Evolutionary conservation across 2,113 vertebrate species (phyloP).

Genomic region (Equus quagga): DNA sequence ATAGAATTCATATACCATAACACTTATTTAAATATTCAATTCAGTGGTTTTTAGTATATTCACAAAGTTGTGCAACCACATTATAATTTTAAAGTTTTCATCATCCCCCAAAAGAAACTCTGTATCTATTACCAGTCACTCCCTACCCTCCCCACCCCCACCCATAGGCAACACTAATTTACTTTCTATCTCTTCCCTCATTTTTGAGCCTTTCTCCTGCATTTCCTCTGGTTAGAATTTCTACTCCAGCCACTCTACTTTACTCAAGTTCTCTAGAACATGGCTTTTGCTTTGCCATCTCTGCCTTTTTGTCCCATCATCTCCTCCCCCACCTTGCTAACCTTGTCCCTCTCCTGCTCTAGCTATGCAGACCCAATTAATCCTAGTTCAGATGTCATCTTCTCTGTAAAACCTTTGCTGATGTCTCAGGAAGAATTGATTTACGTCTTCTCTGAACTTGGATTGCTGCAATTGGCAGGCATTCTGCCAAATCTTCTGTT

Average conservation of each 20-base stretch:
- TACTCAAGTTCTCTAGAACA: background rate
- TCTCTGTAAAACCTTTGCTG: background rate
- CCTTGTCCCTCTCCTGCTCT: background rate
- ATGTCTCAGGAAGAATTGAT: background rate
- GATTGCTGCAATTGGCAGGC: background rate
- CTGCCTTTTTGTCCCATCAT: background rate
- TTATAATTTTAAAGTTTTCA: background rate
- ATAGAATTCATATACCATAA: background rate
- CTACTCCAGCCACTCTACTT: background rate
- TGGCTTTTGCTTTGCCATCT: background rate
- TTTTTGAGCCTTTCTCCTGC: background rate
- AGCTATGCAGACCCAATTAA: no score
- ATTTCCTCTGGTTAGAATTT: background rate
- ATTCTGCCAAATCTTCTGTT: background rate
- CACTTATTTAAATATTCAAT: background rate
- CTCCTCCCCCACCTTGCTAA: background rate
- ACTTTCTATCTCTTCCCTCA: background rate
- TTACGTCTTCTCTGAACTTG: background rate
- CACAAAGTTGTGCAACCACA: background rate
- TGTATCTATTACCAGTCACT: background rate
- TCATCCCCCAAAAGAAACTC: background rate
- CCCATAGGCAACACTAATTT: background rate
- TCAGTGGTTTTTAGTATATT: background rate
- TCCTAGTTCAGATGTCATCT: background rate
- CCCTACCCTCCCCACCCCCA: rapidly evolving